Evolutionary conservation across 2,888 invertebrate genomes (phyloP).

Genomic region (Phoenoteleia sp.): DNA sequence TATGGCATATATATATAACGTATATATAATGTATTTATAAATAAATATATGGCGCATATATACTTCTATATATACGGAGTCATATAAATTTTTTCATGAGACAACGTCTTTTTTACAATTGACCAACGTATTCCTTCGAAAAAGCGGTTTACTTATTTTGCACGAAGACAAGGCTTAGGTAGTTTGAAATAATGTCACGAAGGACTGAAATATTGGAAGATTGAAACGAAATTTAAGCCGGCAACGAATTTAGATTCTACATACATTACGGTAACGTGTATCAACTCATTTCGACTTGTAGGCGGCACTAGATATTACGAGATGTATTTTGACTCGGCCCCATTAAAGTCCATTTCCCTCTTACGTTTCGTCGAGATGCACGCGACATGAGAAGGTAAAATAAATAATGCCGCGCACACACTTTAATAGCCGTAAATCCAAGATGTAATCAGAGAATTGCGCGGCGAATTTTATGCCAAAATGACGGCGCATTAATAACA

Average conservation of each 20-base stretch:
- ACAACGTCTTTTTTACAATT: too few relatives aligned
- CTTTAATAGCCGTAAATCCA: constrained; percentile 76
- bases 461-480: constrained; percentile 66
- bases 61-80: too few relatives aligned
- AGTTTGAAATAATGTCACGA: too few relatives aligned
- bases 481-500: constrained; percentile 66
- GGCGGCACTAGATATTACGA: constrained; percentile 48
- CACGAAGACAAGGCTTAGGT: too few relatives aligned
- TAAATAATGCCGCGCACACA: constrained; percentile 70
- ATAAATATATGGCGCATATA: too few relatives aligned
- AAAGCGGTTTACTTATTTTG: too few relatives aligned
- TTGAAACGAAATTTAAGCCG: constrained; percentile 30
- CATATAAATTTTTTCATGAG: too few relatives aligned
- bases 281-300: constrained; percentile 41
- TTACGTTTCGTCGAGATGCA: constrained; percentile 68
- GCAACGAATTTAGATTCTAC: constrained; percentile 46
- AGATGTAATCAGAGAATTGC: constrained; percentile 78
- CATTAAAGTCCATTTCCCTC: constrained; percentile 70
- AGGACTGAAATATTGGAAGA: too few relatives aligned
- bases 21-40: too few relatives aligned
- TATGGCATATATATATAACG: too few relatives aligned
- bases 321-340: constrained; percentile 61
- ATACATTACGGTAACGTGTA: constrained; percentile 48
- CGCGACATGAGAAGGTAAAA: constrained; percentile 71
- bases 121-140: too few relatives aligned